A percentile compares a stretch with the other conserved stretches of the same genome.
phyloP scores from a whole-genome alignment of 2,888 invertebrate genomes.

The Troides oblongomaculatus region DNA sequence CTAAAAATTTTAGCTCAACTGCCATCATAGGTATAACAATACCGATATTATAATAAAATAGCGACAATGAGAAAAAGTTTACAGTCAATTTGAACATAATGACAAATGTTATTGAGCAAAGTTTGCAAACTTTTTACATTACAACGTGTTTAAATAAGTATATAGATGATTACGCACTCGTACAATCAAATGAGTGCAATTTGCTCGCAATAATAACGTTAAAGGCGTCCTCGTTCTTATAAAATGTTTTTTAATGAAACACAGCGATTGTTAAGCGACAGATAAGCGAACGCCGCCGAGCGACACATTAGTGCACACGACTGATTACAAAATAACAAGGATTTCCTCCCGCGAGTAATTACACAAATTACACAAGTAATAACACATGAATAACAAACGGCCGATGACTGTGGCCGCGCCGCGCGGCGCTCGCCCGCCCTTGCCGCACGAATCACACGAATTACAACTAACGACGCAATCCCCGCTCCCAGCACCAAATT shows the following conservation, averaged over 20 bases:
- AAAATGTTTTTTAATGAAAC: conserved; percentile 70
- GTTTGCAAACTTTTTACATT: conserved; percentile 4
- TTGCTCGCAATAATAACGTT: conserved; percentile 37
- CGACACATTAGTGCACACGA: conserved; percentile 57
- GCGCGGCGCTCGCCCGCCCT: conserved; percentile 35
- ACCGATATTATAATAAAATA: too few relatives aligned
- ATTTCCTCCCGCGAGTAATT: conserved; percentile 70
- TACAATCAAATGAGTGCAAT: conserved; percentile 37
- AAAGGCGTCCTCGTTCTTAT: conserved; percentile 46
- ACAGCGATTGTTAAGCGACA: conserved; percentile 64
- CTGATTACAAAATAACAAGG: conserved; percentile 69
- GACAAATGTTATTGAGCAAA: conserved; percentile 1
- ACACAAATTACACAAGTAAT: conserved; percentile 66
- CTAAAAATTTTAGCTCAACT: too few relatives aligned
- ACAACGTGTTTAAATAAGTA: conserved; percentile 33
- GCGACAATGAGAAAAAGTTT: too few relatives aligned
- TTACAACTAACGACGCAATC: conserved; percentile 67
- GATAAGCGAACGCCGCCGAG: conserved; percentile 54
- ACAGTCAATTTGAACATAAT: conserved; percentile 11
- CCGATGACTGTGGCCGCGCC: conserved; percentile 34
- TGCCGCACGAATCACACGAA: conserved; percentile 52
- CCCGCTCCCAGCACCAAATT: conserved; percentile 61
- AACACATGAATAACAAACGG: conserved; percentile 61
- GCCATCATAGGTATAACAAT: too few relatives aligned
- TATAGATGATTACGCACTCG: conserved; percentile 35